phyloP scores from a whole-genome alignment of 2,888 invertebrate species.

The Harpagoxenus sublaevis region DNA sequence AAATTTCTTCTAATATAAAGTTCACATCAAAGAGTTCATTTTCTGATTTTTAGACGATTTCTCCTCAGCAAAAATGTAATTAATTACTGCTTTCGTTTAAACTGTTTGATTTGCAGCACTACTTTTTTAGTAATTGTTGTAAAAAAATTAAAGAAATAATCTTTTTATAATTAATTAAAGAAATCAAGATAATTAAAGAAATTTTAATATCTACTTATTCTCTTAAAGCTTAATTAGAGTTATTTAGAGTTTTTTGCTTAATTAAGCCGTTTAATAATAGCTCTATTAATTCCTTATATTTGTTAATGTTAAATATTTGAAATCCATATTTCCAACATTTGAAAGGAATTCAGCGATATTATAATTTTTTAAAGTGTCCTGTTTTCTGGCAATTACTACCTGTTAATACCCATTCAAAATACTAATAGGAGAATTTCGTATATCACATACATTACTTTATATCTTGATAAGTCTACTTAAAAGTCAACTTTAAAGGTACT shows the following conservation, averaged over 20 bases:
- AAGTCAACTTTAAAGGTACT: neutral
- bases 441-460: conserved; percentile 8
- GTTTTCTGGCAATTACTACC: conserved; percentile 24
- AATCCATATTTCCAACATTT: neutral
- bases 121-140: neutral
- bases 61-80: neutral
- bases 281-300: neutral
- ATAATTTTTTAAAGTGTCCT: conserved; percentile 5
- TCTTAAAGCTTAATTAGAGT: neutral
- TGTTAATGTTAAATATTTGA: neutral
- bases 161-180: neutral
- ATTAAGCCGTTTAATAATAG: neutral
- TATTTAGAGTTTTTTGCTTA: neutral
- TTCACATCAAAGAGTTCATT: neutral
- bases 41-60: neutral
- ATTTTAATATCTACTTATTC: neutral
- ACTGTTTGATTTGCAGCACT: neutral
- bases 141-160: conserved; percentile 7
- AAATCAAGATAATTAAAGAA: neutral
- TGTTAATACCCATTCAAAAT: conserved; percentile 16
- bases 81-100: neutral
- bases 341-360: neutral
- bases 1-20: neutral
- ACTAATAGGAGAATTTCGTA: neutral
- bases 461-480: conserved; percentile 29